Evolutionary conservation across 2,797 vertebrate genomes (phyloP).

Genomic region (Vultur gryphus): DNA sequence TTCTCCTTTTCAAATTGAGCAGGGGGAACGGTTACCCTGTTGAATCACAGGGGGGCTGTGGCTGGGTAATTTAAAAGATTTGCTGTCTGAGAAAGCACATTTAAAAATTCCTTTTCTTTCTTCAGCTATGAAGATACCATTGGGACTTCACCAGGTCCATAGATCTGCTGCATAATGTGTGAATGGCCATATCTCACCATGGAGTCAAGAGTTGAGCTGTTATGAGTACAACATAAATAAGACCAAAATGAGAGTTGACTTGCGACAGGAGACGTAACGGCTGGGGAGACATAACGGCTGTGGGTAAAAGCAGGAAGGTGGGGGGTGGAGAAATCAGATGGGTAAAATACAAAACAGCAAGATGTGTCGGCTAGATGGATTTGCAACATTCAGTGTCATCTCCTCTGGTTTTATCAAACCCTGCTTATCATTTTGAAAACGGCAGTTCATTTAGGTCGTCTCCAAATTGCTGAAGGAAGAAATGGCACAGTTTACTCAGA

Average conservation of each 20-base stretch:
- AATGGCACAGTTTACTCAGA: not conserved
- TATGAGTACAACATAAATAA: not conserved
- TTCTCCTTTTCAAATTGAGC: not conserved
- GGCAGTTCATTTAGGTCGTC: not conserved
- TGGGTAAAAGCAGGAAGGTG: not conserved
- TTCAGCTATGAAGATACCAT: not conserved
- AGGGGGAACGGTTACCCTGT: not conserved
- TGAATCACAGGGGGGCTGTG: not conserved
- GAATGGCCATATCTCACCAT: slow-evolving; percentile 15
- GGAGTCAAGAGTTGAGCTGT: slow-evolving; percentile 29
- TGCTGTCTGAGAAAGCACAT: slow-evolving; percentile 11
- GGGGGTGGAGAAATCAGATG: not conserved
- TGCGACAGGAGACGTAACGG: not conserved
- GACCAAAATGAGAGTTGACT: not conserved
- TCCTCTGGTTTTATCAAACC: not conserved
- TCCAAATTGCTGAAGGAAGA: not conserved
- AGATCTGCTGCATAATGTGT: not conserved
- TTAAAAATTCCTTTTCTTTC: not conserved
- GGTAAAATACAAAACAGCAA: not conserved
- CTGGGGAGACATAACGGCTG: not conserved
- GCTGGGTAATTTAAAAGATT: slow-evolving; percentile 1
- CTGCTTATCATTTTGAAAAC: not conserved
- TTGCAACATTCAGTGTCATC: not conserved
- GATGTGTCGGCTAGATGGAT: not conserved
- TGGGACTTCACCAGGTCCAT: not conserved